These are phyloP conservation scores for Pristionchus maxplancki DNA, from an alignment of 2,888 invertebrate species.

Conservation along the genomic window DNA sequence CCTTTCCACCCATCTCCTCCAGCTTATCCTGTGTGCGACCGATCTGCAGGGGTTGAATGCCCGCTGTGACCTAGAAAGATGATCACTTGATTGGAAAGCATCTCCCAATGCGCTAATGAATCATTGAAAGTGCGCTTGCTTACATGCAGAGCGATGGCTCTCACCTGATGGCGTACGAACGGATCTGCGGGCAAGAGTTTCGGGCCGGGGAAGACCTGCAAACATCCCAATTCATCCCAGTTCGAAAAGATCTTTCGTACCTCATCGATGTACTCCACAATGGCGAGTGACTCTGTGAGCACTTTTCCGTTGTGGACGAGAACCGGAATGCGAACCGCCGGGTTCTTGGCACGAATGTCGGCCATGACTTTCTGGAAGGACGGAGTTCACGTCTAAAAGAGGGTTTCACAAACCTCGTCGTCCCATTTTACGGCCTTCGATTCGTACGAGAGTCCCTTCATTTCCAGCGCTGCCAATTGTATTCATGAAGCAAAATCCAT, in stretches of 20 bases:
- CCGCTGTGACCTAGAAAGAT: background rate
- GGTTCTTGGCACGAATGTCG: slow-evolving; percentile 81
- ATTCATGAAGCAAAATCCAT: too few species aligned
- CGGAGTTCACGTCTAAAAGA: background rate
- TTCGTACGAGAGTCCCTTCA: slow-evolving; percentile 95
- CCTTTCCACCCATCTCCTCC: slow-evolving; percentile 2
- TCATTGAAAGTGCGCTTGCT: too few species aligned
- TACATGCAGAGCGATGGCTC: slow-evolving; percentile 72
- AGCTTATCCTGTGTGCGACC: background rate
- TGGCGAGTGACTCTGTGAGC: slow-evolving; percentile 84
- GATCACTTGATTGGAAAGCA: too few species aligned
- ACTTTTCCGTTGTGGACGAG: slow-evolving; percentile 83
- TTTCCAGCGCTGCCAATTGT: slow-evolving; percentile 89
- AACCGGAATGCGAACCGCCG: slow-evolving; percentile 94
- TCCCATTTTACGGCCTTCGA: slow-evolving; percentile 78
- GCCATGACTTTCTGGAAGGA: background rate
- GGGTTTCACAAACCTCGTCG: background rate
- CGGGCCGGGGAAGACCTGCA: slow-evolving; percentile 84
- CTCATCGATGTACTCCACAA: slow-evolving; percentile 96
- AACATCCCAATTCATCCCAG: background rate
- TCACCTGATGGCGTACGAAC: slow-evolving; percentile 86
- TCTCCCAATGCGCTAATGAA: too few species aligned
- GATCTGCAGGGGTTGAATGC: slow-evolving; percentile 34
- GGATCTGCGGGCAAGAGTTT: slow-evolving; percentile 82
- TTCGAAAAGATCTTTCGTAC: slow-evolving; percentile 79